These are phyloP conservation scores for Hyles vespertilio DNA, from an alignment of 1,140 invertebrate genomes.

Conservation along the genomic window DNA sequence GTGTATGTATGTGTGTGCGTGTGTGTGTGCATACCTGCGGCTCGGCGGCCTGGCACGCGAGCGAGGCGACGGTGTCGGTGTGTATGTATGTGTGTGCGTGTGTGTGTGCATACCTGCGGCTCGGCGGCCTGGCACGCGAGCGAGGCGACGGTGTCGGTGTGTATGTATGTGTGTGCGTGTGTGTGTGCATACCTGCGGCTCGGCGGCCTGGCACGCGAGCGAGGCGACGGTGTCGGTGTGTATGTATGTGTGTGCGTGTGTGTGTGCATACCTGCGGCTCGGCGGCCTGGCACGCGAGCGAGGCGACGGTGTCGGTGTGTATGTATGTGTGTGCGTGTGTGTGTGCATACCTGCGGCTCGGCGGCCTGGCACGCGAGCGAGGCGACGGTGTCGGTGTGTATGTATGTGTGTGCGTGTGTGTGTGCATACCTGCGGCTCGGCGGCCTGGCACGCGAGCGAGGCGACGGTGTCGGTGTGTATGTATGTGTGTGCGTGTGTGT, in stretches of 20 bases:
- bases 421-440: slow-evolving; percentile 89
- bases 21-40: not conserved
- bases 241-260: slow-evolving; percentile 96
- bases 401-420: not conserved
- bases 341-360: too few relatives aligned
- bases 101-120: slow-evolving; percentile 83
- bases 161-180: slow-evolving; percentile 96
- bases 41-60: not conserved
- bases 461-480: slow-evolving; percentile 78
- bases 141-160: slow-evolving; percentile 97
- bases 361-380: not conserved
- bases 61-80: too few relatives aligned
- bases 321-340: not conserved
- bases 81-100: too few relatives aligned
- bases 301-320: too few relatives aligned
- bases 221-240: slow-evolving; percentile 98
- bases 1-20: too few relatives aligned
- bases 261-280: too few relatives aligned
- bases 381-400: too few relatives aligned
- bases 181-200: slow-evolving; percentile 98
- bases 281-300: not conserved
- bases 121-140: slow-evolving; percentile 94
- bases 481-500: too few relatives aligned
- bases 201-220: slow-evolving; percentile 92
- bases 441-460: slow-evolving; percentile 92